Percentiles rank a stretch among this genome's conserved stretches.
Evolutionary conservation across 2,888 invertebrate species (phyloP).

Genomic region (Drosophila meridionalis): DNA sequence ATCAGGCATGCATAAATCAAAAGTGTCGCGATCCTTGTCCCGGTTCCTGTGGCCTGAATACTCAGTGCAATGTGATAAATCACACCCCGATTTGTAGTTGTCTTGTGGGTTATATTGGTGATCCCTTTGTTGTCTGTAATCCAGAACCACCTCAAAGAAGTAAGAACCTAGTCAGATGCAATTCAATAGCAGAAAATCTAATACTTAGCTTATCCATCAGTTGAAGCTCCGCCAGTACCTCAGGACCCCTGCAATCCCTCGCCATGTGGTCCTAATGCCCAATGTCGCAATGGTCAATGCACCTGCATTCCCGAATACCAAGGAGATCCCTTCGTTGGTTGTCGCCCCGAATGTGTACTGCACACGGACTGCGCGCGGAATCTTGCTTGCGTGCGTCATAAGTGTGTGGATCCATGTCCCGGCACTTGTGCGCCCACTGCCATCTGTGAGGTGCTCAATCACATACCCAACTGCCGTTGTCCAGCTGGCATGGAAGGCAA

Average conservation of each 20-base stretch:
- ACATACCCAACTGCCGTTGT: slow-evolving; percentile 89
- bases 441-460: slow-evolving; percentile 90
- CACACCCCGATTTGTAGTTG: slow-evolving; percentile 90
- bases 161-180: slow-evolving; percentile 59
- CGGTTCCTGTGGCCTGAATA: slow-evolving; percentile 88
- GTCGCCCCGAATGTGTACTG: slow-evolving; percentile 90
- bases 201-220: slow-evolving; percentile 38
- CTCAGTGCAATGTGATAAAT: slow-evolving; percentile 88
- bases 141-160: slow-evolving; percentile 85
- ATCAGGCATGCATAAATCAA: slow-evolving; percentile 90
- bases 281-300: slow-evolving; percentile 89
- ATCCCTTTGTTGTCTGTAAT: slow-evolving; percentile 87
- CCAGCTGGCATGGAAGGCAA: slow-evolving; percentile 88
- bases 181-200: not conserved
- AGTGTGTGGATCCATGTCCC: slow-evolving; percentile 90
- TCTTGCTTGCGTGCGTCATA: slow-evolving; percentile 89
- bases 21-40: slow-evolving; percentile 90
- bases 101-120: slow-evolving; percentile 87
- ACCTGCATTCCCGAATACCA: slow-evolving; percentile 88
- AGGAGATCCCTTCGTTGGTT: slow-evolving; percentile 89
- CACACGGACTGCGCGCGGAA: slow-evolving; percentile 89
- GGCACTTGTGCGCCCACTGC: slow-evolving; percentile 90
- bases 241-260: slow-evolving; percentile 89
- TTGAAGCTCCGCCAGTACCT: slow-evolving; percentile 56
- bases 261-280: slow-evolving; percentile 90